These are phyloP conservation scores for Liopterus haemorrhoidalis DNA, from an alignment of 2,888 invertebrate species.

Conservation along the genomic window DNA sequence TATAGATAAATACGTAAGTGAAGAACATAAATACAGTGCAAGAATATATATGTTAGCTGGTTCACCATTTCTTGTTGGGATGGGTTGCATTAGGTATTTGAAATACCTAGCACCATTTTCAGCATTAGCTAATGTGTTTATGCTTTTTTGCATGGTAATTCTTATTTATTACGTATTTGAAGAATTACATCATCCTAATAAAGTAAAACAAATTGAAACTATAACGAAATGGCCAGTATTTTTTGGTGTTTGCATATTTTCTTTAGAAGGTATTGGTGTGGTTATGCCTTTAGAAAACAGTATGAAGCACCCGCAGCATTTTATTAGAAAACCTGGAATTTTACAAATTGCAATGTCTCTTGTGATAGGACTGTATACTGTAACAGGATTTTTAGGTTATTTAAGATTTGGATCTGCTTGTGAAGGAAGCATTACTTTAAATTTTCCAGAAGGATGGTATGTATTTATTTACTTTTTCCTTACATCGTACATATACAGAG, in stretches of 20 bases:
- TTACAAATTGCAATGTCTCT: slow-evolving; percentile 86
- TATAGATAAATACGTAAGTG: slow-evolving; percentile 53
- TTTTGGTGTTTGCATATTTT: slow-evolving; percentile 56
- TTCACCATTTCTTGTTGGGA: slow-evolving; percentile 62
- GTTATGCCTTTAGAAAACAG: slow-evolving; percentile 95
- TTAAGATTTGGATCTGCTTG: slow-evolving; percentile 74
- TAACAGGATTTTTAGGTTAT: slow-evolving; percentile 91
- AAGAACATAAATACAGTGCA: slow-evolving; percentile 45
- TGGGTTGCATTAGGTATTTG: slow-evolving; percentile 76
- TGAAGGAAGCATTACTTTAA: slow-evolving; percentile 80
- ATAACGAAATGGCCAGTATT: slow-evolving; percentile 58
- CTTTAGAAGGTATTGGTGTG: slow-evolving; percentile 67
- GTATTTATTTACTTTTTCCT: slow-evolving; percentile 58
- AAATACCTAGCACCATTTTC: slow-evolving; percentile 89
- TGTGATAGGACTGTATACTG: slow-evolving; percentile 77
- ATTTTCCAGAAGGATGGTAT: slow-evolving; percentile 67
- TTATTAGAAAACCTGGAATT: slow-evolving; percentile 87
- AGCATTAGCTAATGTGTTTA: slow-evolving; percentile 85
- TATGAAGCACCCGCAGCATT: slow-evolving; percentile 86
- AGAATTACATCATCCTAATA: slow-evolving; percentile 58
- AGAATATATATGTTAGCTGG: slow-evolving; percentile 62
- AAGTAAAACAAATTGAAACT: slow-evolving; percentile 51
- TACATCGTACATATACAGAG: too few relatives aligned
- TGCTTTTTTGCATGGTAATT: slow-evolving; percentile 79
- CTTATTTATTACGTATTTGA: slow-evolving; percentile 82